Evolutionary conservation across 30 jellyfish, hydroid and myxozoan genomes (phyloP), one percentile per base, ranked within the genome.

Genomic region (Chrysaora quinquecirrha): DNA sequence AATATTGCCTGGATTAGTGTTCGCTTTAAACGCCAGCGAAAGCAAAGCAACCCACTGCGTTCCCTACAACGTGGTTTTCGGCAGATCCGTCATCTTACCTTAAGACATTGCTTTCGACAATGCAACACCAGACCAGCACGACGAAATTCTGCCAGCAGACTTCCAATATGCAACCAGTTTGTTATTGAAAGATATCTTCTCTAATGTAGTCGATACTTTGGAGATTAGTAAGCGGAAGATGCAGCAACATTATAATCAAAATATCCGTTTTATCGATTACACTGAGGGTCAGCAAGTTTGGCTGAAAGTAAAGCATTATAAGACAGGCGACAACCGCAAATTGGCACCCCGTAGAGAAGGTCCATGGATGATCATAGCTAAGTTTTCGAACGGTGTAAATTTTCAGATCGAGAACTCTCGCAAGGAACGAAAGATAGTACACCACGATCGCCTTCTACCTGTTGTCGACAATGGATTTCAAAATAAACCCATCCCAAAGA

Each of bases 381-480:
- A 60, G 27, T 64, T 78, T 3, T 72, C 87, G 6, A 60, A 60
- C 33, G 72, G 72, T 4, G 11, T 60, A 6, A 60, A 60, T 60
- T 60, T 60, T 25, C 72, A 20, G 22, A 60, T 60, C 10, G 72
- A 60, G 23, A 60, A 60, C 33, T 60, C 72, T 4, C 22, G 11
- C 75, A 47, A 73, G 73, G 16, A 11, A 9, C 16, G 75, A 34
- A 71, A 35, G 74, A 28, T 31, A 11, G 75, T 31, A 9, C 83
- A 71, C 34, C 83, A 71, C 30, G 75, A 71, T 34, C 83, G 83
- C 78, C 78, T 66, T 66, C 24, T 66, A 12, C 78, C 78, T 18
- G 64, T 71, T 71, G 83, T 71, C n/a, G 83, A 71, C 25, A 71
- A 66, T 66, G 58, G 83, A 71, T 71, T 30, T 71, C 75, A 78